A percentile compares a stretch with the other conserved stretches of the same genome.
Conservation (phyloP, 1,140 invertebrate genomes). For the Coelopa frigida region DNA sequence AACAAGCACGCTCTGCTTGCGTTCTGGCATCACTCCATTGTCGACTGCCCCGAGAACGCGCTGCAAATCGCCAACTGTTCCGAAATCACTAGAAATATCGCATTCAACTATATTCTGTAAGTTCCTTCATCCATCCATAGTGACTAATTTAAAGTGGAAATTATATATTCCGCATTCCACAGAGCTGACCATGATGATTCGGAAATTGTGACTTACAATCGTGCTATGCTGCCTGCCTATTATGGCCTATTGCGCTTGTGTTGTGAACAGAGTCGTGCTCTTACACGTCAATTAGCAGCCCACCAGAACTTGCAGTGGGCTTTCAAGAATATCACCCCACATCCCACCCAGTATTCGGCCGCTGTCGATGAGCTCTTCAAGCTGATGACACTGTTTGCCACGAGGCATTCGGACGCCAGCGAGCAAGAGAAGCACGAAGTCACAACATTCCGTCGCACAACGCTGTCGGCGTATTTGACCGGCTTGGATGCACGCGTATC, state of each 20-base stretch:
- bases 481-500: constrained; percentile 46
- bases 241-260: constrained; percentile 84
- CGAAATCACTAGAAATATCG: constrained; percentile 73
- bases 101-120: constrained; percentile 95
- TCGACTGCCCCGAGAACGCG: constrained; percentile 88
- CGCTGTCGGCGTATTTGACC: constrained; percentile 73
- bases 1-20: constrained; percentile 88
- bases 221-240: constrained; percentile 89
- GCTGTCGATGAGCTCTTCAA: constrained; percentile 88
- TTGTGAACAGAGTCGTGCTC: constrained; percentile 76
- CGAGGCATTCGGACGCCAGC: constrained; percentile 64
- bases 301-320: constrained; percentile 96
- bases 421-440: constrained; percentile 77
- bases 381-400: constrained; percentile 76
- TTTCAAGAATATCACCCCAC: constrained; percentile 91
- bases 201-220: constrained; percentile 87
- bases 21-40: constrained; percentile 88
- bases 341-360: constrained; percentile 83
- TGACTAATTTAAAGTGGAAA: neutral
- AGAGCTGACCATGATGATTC: constrained; percentile 93
- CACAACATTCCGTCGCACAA: constrained; percentile 70
- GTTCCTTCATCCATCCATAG: constrained; percentile 26
- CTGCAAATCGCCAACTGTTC: constrained; percentile 74
- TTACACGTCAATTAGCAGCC: constrained; percentile 76
- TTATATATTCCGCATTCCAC: constrained; percentile 12